A percentile compares a stretch with the other conserved stretches of the same genome.
phyloP scores from a whole-genome alignment of 2,113 vertebrate species.

The Xiphophorus hellerii region DNA sequence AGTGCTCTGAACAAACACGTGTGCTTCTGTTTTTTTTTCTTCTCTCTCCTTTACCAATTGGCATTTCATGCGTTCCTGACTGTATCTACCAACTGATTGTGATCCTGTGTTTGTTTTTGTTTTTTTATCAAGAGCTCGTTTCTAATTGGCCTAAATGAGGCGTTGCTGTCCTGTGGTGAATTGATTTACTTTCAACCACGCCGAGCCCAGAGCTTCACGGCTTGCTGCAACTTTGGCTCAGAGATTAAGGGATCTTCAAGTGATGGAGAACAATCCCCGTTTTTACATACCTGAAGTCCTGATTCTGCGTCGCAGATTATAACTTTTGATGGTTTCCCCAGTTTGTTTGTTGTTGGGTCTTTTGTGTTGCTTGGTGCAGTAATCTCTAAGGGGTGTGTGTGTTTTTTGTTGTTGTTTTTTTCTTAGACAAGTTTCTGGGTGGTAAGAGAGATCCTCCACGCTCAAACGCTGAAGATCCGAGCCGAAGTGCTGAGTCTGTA shows the following conservation, averaged over 20 bases:
- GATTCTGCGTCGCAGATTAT: slow-evolving; percentile 6
- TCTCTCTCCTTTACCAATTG: slow-evolving; percentile 8
- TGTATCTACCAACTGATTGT: slow-evolving; percentile 27
- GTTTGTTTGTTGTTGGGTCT: slow-evolving; percentile 1
- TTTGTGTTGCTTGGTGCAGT: not conserved
- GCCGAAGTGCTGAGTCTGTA: slow-evolving; percentile 98
- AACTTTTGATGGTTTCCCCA: not conserved
- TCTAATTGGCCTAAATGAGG: slow-evolving; percentile 26
- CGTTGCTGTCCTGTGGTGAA: not conserved
- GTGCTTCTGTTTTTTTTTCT: not conserved
- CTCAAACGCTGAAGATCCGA: slow-evolving; percentile 97
- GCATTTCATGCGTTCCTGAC: slow-evolving; percentile 27
- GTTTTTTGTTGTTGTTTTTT: not conserved
- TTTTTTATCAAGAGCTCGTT: slow-evolving; percentile 13
- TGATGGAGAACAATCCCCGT: slow-evolving; percentile 18
- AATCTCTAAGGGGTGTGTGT: slow-evolving; percentile 5
- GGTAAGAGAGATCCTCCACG: slow-evolving; percentile 96
- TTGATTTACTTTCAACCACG: not conserved
- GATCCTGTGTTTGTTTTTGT: slow-evolving; percentile 13
- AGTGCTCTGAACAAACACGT: slow-evolving; percentile 23
- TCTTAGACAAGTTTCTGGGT: slow-evolving; percentile 98
- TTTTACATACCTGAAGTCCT: slow-evolving; percentile 19
- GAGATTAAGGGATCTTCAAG: slow-evolving; percentile 30
- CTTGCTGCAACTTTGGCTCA: slow-evolving; percentile 24
- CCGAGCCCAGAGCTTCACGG: slow-evolving; percentile 13